Base-by-base conservation (phyloP, 2,113 vertebrate species). In the Clarias magur region DNA sequence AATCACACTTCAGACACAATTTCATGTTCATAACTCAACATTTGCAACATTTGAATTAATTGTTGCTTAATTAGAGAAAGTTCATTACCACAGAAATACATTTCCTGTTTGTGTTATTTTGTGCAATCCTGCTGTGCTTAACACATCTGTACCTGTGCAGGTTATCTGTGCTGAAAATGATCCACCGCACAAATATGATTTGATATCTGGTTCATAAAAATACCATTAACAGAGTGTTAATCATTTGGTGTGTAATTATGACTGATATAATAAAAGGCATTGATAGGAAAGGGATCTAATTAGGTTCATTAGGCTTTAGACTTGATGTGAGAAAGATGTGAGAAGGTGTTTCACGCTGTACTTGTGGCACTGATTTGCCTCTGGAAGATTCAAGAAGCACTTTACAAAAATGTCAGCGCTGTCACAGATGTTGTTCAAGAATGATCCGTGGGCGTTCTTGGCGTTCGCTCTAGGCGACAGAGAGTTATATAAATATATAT, bases 381-480 rank as follows among this genome's bases (percentile, higher is more conserved):
- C 25, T 67, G 42, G 25, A 65, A 48, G 42, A 67, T 83, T 83
- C 81, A 83, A 54, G 81, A 54, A 67, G 81, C 81, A 27, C 62
- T 67, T 67, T 1, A 17, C 59, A 25, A 42, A 67, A 81, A 81
- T 81, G 79, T 60, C 79, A 60, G 57, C 12, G 38, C 25, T 7
- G 6, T 27, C 42, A 1, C 81, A 83, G 62, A 83, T 83, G 81
- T 83, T 83, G 81, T 62, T 67, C 34, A 67, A 54, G 42, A 67
- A 67, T 65, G 54, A 67, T 83, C 42, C 15, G 42, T 83, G 81
- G 81, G 81, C 54, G 81, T 67, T 83, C 38, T 83, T 81, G 63
- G 62, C 81, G 27, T 54, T 54, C 62, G 21, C 53, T 62, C 62
- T 67, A 67, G 62, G 38, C 67, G 81, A 67, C 62, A 67, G 81